A percentile compares a stretch with the other conserved stretches of the same genome.
Evolutionary conservation across 2,113 vertebrate species (phyloP).

Genomic region (Anolis sagrei): DNA sequence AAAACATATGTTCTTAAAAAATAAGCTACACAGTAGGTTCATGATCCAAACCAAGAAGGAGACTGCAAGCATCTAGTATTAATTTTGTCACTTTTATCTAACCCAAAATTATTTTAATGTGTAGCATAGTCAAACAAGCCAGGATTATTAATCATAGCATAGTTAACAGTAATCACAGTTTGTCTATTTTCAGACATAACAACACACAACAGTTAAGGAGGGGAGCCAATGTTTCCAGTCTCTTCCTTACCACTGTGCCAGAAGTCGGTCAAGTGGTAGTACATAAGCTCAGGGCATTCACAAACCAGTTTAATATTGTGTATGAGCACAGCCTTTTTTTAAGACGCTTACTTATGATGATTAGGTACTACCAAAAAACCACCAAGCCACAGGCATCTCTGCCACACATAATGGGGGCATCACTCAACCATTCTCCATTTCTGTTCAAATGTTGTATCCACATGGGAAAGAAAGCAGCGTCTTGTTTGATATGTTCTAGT

Average conservation of each 20-base stretch:
- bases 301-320: not conserved
- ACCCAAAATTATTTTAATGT: not conserved
- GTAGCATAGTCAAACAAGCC: not conserved
- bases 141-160: not conserved
- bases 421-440: not conserved
- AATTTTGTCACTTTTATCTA: not conserved
- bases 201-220: not conserved
- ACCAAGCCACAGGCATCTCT: not conserved
- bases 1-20: not conserved
- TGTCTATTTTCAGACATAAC: not conserved
- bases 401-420: not conserved
- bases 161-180: not conserved
- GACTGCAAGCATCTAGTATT: not conserved
- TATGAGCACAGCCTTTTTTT: not conserved
- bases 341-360: too few species aligned
- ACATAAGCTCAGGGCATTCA: not conserved
- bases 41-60: not conserved
- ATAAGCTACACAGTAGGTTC: not conserved
- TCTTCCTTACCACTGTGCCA: not conserved
- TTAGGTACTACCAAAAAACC: not conserved
- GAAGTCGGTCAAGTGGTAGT: not conserved
- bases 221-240: not conserved
- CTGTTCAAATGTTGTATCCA: not conserved
- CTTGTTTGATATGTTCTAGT: not conserved
- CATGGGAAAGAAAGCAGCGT: not conserved